A percentile compares a stretch with the other conserved stretches of the same genome.
Conservation (phyloP, 2,113 vertebrate species). For the Chamaetylas fuelleborni region DNA sequence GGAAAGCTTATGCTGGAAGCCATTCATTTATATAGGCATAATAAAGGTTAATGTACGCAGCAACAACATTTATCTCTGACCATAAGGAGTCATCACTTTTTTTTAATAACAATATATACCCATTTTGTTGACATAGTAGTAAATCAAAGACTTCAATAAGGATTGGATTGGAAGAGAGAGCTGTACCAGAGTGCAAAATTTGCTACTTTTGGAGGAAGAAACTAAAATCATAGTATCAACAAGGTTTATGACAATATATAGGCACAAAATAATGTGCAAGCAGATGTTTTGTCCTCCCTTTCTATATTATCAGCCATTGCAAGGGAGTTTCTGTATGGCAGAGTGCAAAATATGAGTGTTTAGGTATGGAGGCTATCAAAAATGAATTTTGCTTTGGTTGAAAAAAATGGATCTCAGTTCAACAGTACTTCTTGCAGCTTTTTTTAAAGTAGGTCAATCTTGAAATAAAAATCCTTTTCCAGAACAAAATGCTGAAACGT, state of each 20-base stretch:
- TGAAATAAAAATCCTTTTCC: background rate
- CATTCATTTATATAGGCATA: conserved; percentile 24
- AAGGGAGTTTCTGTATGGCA: background rate
- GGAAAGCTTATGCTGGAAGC: background rate
- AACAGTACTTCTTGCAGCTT: background rate
- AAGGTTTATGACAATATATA: background rate
- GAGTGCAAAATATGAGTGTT: background rate
- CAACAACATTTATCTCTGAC: conserved; percentile 11
- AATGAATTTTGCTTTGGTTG: background rate
- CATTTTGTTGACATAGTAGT: background rate
- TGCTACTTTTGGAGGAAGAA: background rate
- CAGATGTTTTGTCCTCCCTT: background rate
- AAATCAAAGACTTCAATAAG: background rate
- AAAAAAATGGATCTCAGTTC: background rate
- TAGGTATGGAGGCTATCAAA: background rate
- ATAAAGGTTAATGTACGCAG: conserved; percentile 40
- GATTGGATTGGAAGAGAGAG: background rate
- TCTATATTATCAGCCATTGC: background rate
- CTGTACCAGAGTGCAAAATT: background rate
- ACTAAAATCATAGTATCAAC: background rate
- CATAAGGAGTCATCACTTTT: background rate
- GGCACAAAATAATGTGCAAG: background rate
- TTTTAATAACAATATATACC: background rate
- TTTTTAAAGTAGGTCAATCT: background rate
- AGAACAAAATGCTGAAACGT: background rate